Conservation (phyloP, 1,140 invertebrate genomes). For the Papilio aristodemus region DNA sequence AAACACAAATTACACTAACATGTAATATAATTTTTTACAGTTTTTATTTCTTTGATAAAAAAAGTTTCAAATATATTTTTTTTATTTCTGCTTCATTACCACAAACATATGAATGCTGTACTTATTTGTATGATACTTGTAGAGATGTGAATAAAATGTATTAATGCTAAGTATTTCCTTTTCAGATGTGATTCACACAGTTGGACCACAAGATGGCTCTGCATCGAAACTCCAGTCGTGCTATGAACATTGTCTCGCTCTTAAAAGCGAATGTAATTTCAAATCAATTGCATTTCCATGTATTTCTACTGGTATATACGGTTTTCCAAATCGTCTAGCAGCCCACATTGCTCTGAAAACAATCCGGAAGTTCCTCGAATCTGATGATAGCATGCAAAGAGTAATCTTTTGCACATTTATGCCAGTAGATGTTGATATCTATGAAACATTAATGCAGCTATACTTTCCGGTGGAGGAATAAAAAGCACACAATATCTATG, state of each 20-base stretch:
- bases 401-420: constrained; percentile 92
- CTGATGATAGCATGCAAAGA: constrained; percentile 84
- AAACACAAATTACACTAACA: too few species aligned
- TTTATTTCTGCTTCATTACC: background rate
- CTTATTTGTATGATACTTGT: too few species aligned
- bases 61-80: too few species aligned
- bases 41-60: too few species aligned
- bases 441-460: constrained; percentile 86
- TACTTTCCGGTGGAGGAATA: constrained; percentile 84
- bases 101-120: too few species aligned
- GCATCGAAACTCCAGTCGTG: constrained; percentile 84
- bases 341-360: constrained; percentile 86
- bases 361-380: constrained; percentile 85
- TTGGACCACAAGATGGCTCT: constrained; percentile 89
- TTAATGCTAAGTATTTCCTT: constrained; percentile 42
- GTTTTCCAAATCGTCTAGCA: constrained; percentile 89
- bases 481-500: constrained; percentile 28
- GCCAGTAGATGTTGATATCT: constrained; percentile 86
- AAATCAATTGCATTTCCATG: constrained; percentile 90
- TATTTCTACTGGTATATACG: constrained; percentile 93
- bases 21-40: too few species aligned
- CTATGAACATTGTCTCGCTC: constrained; percentile 85
- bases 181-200: constrained; percentile 91
- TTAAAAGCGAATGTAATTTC: constrained; percentile 83
- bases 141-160: too few species aligned